Conservation (phyloP, 2,113 vertebrate species). For the Morphnarchus princeps region DNA sequence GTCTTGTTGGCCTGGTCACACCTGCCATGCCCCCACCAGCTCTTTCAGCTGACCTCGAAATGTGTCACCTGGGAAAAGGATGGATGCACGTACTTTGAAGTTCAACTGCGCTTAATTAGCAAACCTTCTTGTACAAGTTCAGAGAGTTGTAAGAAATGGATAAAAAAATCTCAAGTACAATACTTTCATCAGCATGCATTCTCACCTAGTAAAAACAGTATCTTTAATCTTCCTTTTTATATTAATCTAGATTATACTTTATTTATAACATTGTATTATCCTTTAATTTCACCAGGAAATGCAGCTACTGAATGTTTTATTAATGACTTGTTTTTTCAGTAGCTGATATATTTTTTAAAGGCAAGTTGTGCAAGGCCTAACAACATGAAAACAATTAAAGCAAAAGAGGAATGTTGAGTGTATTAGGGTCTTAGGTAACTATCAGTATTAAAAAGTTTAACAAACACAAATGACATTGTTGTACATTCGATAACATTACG, state of each 20-base stretch:
- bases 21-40: background rate
- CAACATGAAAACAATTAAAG: background rate
- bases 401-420: background rate
- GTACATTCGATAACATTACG: background rate
- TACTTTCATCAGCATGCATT: background rate
- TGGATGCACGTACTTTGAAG: background rate
- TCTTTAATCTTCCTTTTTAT: background rate
- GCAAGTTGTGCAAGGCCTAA: slow-evolving; percentile 15
- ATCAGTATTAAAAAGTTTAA: slow-evolving; percentile 10
- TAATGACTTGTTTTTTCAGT: background rate
- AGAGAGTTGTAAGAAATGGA: background rate
- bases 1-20: background rate
- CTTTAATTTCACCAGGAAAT: slow-evolving; percentile 28
- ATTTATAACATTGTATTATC: slow-evolving; percentile 25
- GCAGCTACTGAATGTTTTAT: background rate
- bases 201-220: background rate
- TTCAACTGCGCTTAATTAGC: background rate
- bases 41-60: background rate
- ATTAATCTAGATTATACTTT: background rate
- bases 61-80: background rate
- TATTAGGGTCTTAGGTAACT: background rate
- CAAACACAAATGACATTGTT: background rate
- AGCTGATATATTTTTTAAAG: background rate
- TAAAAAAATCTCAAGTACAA: background rate
- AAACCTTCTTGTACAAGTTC: background rate